phyloP scores from a whole-genome alignment of 2,797 vertebrate species.

The Onychomys leucogaster region DNA sequence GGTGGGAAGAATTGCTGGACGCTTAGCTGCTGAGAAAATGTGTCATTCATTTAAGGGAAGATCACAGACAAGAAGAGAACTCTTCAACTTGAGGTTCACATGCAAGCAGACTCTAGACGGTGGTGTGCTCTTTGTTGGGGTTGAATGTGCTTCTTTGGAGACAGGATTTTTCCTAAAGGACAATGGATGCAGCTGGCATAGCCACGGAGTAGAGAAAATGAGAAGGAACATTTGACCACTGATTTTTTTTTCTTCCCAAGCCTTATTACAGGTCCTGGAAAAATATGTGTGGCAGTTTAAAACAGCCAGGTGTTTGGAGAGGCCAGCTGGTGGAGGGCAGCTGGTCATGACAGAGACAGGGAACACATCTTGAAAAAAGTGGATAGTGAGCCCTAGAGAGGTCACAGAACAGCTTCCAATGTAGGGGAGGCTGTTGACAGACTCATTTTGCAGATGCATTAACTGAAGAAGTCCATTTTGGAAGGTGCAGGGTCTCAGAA shows the following conservation, averaged over 20 bases:
- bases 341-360: constrained; percentile 41
- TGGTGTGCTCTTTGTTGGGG: not conserved
- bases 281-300: constrained; percentile 66
- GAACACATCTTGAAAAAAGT: constrained; percentile 52
- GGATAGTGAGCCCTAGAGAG: not conserved
- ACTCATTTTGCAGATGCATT: not conserved
- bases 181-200: constrained; percentile 48
- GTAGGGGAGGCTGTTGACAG: not conserved
- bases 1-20: not conserved
- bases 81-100: not conserved
- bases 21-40: not conserved
- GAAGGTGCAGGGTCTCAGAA: not conserved
- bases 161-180: constrained; percentile 40
- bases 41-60: not conserved
- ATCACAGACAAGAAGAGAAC: not conserved
- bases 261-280: constrained; percentile 69
- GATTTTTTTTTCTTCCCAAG: not conserved
- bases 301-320: constrained; percentile 75
- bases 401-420: not conserved
- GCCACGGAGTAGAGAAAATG: constrained; percentile 65
- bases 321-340: constrained; percentile 66
- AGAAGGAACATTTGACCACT: constrained; percentile 74
- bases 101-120: not conserved
- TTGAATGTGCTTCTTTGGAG: constrained; percentile 20
- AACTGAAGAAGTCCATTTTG: constrained; percentile 7